Conservation (phyloP, 2,113 vertebrate species). For the Platysteira castanea region DNA sequence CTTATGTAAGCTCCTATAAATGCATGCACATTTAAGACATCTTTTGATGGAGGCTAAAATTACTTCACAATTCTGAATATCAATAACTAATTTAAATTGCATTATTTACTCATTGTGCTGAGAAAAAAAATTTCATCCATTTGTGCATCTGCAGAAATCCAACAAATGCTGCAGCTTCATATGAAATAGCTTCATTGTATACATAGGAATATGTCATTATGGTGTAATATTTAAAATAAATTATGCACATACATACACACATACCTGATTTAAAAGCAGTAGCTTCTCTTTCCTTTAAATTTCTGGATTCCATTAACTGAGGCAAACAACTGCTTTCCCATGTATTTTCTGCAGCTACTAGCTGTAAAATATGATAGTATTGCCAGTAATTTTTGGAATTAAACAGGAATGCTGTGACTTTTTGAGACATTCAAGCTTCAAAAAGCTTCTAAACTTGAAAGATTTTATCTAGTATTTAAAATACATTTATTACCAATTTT, state of each 20-base stretch:
- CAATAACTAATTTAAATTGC: background rate
- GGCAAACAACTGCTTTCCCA: constrained; percentile 29
- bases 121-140: background rate
- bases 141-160: background rate
- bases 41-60: background rate
- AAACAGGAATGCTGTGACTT: background rate
- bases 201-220: background rate
- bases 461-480: background rate
- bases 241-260: background rate
- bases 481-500: background rate
- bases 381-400: background rate
- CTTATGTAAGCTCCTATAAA: background rate
- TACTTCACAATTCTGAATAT: background rate
- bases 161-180: background rate
- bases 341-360: constrained; percentile 47
- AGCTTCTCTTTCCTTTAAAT: constrained; percentile 57
- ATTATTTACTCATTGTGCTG: background rate
- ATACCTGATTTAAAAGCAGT: constrained; percentile 50
- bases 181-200: background rate
- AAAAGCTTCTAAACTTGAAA: background rate
- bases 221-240: background rate
- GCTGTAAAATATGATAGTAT: constrained; percentile 68
- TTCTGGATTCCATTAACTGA: constrained; percentile 15
- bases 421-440: background rate
- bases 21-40: background rate